Evolutionary conservation across 2,888 invertebrate genomes (phyloP), one percentile per base, ranked within the genome.

Genomic region (Globia sparganii): DNA sequence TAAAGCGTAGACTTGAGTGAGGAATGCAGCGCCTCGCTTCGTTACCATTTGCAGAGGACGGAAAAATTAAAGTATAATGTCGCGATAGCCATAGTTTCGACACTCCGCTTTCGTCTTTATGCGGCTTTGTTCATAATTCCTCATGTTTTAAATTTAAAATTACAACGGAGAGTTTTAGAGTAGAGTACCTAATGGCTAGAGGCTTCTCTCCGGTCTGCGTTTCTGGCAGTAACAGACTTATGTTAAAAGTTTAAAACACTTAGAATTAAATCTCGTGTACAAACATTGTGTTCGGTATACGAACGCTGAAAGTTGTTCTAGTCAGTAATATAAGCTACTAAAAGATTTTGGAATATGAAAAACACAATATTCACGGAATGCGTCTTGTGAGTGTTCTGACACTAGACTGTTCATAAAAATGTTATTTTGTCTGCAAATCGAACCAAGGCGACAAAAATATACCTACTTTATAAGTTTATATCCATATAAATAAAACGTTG

Each of bases 361-460:
- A 72, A 72, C 53, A 76, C 46, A 69, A 74, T 70, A 59, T 66
- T 43, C 13, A 64, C 34, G 13, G 31, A 78, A 59, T 72, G 58
- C 31, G 46, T 67, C 72, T 74, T 72, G 46, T 66, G 58, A 46
- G 37, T 69, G 78, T 58, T 67, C 58, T 43, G 69, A 56, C 66
- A 74, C 66, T 68, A 62, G 72, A 72, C 70, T 68, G 31, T 62
- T 73, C 72, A 66, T 66, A 76, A 71, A 82, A 82, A 85, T 84
- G 80, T 84, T 80, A 82, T 86, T 85, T 80, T 76, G 67, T 77
- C 71, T 72, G 69, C 68, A 68, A 72, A 66, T 80, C 69, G 76
- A 40, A 68, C 72, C 59, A 69, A 77, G 73, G 40, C 65, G 66
- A 59, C 61, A 46, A 75, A 85, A 85, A 77, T 80, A 79, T 78